Conservation (phyloP, 2,888 invertebrate species). For the Drosophila lacicola region DNA sequence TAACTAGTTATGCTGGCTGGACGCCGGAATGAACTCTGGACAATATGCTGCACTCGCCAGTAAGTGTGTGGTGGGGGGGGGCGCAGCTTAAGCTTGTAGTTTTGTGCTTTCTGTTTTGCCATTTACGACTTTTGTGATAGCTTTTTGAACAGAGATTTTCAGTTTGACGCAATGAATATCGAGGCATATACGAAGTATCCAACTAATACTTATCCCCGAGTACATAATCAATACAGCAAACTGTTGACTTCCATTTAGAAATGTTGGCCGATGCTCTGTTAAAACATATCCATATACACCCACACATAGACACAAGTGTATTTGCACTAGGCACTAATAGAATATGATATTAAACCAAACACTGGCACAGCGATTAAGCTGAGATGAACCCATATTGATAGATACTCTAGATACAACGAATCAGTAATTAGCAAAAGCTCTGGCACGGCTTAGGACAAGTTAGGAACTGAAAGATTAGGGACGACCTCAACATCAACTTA, state of each 20-base stretch:
- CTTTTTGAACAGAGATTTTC: slow-evolving; percentile 29
- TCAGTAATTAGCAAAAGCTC: slow-evolving; percentile 27
- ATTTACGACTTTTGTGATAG: slow-evolving; percentile 65
- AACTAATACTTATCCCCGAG: slow-evolving; percentile 39
- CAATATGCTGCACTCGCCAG: slow-evolving; percentile 63
- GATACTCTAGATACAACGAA: slow-evolving; percentile 53
- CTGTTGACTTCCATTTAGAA: slow-evolving; percentile 70
- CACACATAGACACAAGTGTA: slow-evolving; percentile 15
- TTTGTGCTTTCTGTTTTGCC: slow-evolving; percentile 30
- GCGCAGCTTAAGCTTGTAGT: slow-evolving; percentile 55
- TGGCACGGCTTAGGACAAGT: slow-evolving; percentile 26
- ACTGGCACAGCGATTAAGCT: slow-evolving; percentile 24
- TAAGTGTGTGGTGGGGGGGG: slow-evolving; percentile 59
- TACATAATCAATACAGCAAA: slow-evolving; percentile 63
- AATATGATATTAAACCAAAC: slow-evolving; percentile 18
- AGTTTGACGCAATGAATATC: slow-evolving; percentile 45
- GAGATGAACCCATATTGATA: slow-evolving; percentile 11
- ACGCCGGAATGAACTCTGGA: slow-evolving; percentile 42
- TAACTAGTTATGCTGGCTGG: slow-evolving; percentile 38
- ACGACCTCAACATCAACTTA: slow-evolving; percentile 40
- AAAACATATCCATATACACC: slow-evolving; percentile 56
- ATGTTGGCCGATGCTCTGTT: slow-evolving; percentile 55
- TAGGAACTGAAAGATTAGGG: slow-evolving; percentile 10
- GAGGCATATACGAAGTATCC: slow-evolving; percentile 40
- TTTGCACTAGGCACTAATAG: slow-evolving; percentile 44